phyloP scores from a whole-genome alignment of 1,140 invertebrate species.

The Geopemphigus sp. region DNA sequence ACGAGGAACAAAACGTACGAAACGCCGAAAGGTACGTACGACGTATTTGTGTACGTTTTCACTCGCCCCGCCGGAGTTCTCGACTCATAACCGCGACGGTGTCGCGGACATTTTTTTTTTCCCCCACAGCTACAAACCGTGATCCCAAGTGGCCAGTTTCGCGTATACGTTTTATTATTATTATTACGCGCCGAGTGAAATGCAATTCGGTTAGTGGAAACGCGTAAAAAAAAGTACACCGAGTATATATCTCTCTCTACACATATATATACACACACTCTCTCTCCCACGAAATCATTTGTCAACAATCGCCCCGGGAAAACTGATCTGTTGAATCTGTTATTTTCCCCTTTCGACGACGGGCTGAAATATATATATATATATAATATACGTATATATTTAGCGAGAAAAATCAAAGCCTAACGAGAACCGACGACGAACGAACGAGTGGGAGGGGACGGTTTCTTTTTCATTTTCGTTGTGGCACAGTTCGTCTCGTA shows the following conservation, averaged over 20 bases:
- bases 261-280: not conserved
- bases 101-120: not conserved
- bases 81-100: not conserved
- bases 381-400: not conserved
- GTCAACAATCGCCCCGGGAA: slow-evolving; percentile 1
- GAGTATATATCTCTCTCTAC: no score
- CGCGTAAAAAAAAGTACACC: not conserved
- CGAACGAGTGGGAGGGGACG: not conserved
- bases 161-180: slow-evolving; percentile 7
- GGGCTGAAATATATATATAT: not conserved
- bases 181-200: not conserved
- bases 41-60: no score
- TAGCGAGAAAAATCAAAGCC: slow-evolving; percentile 1
- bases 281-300: slow-evolving; percentile 20
- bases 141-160: not conserved
- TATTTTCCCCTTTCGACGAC: not conserved
- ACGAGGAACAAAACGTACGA: no score
- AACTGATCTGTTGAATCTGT: not conserved
- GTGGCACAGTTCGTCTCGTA: not conserved
- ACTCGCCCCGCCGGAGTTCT: not conserved
- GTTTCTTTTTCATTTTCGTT: not conserved
- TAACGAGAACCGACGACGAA: not conserved
- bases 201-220: slow-evolving; percentile 18
- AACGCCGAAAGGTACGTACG: no score
- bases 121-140: not conserved